A percentile compares a stretch with the other conserved stretches of the same genome.
Conservation (phyloP, 1,140 invertebrate species). For the Drosophila serrata region DNA sequence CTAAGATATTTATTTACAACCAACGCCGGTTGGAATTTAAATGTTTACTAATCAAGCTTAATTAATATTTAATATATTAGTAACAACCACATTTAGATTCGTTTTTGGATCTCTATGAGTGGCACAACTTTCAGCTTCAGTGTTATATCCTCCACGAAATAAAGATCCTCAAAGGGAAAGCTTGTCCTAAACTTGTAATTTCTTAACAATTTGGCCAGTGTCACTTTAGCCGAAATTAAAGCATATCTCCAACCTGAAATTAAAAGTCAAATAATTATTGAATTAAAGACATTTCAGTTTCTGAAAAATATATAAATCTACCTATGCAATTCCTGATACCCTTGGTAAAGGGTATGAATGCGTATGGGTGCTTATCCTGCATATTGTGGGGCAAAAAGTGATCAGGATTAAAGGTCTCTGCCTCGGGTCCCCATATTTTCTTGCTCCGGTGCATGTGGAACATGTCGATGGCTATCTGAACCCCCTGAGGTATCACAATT, state of each 20-base stretch:
- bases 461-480: slow-evolving; percentile 62
- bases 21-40: too few species aligned
- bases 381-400: slow-evolving; percentile 69
- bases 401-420: slow-evolving; percentile 78
- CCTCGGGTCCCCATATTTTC: slow-evolving; percentile 71
- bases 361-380: slow-evolving; percentile 66
- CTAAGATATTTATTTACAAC: too few species aligned
- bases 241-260: slow-evolving; percentile 78
- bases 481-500: slow-evolving; percentile 55
- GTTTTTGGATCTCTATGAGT: slow-evolving; percentile 44
- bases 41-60: neutral
- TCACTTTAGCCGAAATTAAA: slow-evolving; percentile 70
- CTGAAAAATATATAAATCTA: slow-evolving; percentile 2
- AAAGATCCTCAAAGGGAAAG: slow-evolving; percentile 71
- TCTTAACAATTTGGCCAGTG: slow-evolving; percentile 69
- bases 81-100: slow-evolving; percentile 15
- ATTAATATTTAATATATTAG: slow-evolving; percentile 6
- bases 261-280: neutral
- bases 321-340: slow-evolving; percentile 83
- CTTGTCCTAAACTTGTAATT: slow-evolving; percentile 70
- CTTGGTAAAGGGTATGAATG: slow-evolving; percentile 78
- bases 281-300: neutral
- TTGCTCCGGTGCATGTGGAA: slow-evolving; percentile 71
- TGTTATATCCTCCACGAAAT: slow-evolving; percentile 79
- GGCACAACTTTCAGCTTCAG: slow-evolving; percentile 69